phyloP scores from a whole-genome alignment of 1,140 invertebrate species.

The Drosophila rhopaloa region DNA sequence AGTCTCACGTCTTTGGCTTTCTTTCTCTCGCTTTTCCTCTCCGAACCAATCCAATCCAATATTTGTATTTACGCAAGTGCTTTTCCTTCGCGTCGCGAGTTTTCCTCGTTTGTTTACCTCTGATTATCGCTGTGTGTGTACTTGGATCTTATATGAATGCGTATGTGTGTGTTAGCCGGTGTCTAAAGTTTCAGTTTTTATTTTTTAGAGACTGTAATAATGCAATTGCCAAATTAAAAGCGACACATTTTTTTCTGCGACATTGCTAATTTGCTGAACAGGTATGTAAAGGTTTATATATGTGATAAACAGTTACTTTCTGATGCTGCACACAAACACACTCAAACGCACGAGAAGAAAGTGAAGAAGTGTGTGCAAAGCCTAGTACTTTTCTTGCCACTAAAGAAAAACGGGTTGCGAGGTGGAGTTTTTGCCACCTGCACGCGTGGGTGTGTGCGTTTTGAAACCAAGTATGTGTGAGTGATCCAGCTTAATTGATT shows the following conservation, averaged over 20 bases:
- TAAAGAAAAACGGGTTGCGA: conserved; percentile 57
- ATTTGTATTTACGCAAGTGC: conserved; percentile 80
- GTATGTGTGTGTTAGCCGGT: conserved; percentile 36
- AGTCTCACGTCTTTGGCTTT: conserved; percentile 3
- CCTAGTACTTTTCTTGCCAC: conserved; percentile 59
- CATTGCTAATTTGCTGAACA: conserved; percentile 62
- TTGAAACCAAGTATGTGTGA: conserved; percentile 6
- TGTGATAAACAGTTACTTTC: conserved; percentile 67
- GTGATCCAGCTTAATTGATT: conserved; percentile 58
- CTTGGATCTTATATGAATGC: conserved; percentile 21
- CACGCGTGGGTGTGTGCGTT: conserved; percentile 36
- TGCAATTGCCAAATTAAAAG: conserved; percentile 77
- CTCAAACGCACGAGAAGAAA: conserved; percentile 60
- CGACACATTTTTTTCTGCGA: conserved; percentile 52
- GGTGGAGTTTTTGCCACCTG: conserved; percentile 49
- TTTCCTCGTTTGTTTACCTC: conserved; percentile 40
- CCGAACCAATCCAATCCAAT: conserved; percentile 33
- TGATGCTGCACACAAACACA: conserved; percentile 45
- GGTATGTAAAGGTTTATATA: conserved; percentile 33
- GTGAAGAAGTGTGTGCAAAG: conserved; percentile 76
- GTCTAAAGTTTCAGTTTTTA: conserved; percentile 55
- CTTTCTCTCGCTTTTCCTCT: conserved; percentile 12
- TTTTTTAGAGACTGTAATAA: conserved; percentile 19
- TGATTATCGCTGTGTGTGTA: conserved; percentile 4
- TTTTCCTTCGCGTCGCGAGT: conserved; percentile 41